These are phyloP conservation scores for Ichneumoninae sp. DNA, from an alignment of 2,888 invertebrate genomes.

Conservation along the genomic window DNA sequence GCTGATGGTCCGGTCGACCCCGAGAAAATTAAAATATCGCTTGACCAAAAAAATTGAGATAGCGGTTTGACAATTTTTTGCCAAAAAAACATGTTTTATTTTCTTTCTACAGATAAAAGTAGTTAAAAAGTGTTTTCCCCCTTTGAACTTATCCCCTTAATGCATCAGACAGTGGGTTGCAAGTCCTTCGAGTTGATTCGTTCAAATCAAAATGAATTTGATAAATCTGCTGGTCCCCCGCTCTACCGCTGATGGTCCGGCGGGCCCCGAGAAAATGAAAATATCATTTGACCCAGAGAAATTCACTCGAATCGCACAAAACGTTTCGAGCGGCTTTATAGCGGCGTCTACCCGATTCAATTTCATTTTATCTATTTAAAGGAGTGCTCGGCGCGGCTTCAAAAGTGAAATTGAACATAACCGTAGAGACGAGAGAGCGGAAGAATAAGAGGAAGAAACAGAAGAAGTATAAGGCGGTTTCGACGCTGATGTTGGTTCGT, in stretches of 20 bases:
- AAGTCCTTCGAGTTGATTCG: background rate
- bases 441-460: conserved; percentile 52
- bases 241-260: background rate
- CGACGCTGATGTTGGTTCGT: conserved; percentile 60
- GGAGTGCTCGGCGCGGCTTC: conserved; percentile 62
- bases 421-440: conserved; percentile 36
- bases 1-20: no score
- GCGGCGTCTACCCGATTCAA: conserved; percentile 46
- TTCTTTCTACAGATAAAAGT: background rate
- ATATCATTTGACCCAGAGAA: background rate
- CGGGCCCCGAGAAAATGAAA: background rate
- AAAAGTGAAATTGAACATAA: conserved; percentile 62
- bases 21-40: background rate
- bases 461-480: conserved; percentile 53
- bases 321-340: background rate
- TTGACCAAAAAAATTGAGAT: background rate
- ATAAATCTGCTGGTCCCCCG: background rate
- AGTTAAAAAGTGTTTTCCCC: background rate
- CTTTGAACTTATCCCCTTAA: background rate
- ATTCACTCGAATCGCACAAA: background rate
- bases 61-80: background rate
- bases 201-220: background rate
- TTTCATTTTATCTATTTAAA: conserved; percentile 73
- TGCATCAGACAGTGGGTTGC: background rate
- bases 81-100: background rate